These are phyloP conservation scores for Thalassarche chlororhynchos DNA, from an alignment of 2,113 vertebrate genomes.

Conservation along the genomic window DNA sequence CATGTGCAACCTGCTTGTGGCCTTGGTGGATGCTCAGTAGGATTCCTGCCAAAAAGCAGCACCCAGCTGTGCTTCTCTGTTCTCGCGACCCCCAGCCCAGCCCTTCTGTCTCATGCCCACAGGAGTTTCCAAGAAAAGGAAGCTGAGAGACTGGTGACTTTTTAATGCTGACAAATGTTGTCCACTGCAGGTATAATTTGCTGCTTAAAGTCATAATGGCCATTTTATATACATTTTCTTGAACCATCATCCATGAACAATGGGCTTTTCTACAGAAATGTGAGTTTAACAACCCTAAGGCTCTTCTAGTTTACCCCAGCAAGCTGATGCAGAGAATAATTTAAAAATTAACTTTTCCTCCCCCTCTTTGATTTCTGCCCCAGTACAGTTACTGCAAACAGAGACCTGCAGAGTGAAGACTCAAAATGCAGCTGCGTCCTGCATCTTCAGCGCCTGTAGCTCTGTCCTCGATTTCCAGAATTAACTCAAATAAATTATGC, in stretches of 20 bases:
- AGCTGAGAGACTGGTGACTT: background rate
- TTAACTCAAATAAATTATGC: slow-evolving; percentile 45
- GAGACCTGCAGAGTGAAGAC: background rate
- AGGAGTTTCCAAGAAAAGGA: background rate
- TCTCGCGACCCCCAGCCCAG: background rate
- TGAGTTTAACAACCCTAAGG: background rate
- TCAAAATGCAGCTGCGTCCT: background rate
- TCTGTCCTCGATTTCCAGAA: slow-evolving; percentile 25
- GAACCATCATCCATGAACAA: background rate
- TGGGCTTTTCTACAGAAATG: slow-evolving; percentile 13
- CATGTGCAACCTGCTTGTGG: background rate
- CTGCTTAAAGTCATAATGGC: background rate
- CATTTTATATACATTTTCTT: background rate
- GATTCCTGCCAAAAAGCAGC: background rate
- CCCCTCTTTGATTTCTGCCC: background rate
- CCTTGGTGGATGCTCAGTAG: rapidly evolving
- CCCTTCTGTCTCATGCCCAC: background rate
- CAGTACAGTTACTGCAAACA: background rate
- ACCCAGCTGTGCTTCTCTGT: background rate
- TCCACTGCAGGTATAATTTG: slow-evolving; percentile 13
- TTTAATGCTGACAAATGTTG: slow-evolving; percentile 19
- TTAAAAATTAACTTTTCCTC: background rate
- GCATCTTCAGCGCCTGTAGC: background rate
- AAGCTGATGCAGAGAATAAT: background rate
- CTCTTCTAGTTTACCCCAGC: background rate